These are phyloP conservation scores for Lasaia peninsularis DNA, from an alignment of 1,140 invertebrate genomes.

Conservation along the genomic window DNA sequence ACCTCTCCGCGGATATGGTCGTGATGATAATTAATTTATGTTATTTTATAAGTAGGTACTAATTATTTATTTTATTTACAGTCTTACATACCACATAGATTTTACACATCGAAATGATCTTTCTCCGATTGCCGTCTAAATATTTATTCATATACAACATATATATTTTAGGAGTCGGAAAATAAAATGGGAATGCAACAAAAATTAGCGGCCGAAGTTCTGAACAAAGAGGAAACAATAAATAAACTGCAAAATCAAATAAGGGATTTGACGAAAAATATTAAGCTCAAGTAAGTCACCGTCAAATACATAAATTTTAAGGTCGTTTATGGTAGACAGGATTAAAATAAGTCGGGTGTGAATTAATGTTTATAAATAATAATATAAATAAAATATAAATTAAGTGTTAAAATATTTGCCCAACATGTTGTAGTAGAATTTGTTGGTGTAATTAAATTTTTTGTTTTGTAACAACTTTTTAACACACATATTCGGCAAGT, in stretches of 20 bases:
- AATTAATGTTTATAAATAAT: too few relatives aligned
- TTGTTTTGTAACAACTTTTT: too few relatives aligned
- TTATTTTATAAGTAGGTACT: slow-evolving; percentile 12
- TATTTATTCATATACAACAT: slow-evolving; percentile 11
- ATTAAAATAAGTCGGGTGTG: too few relatives aligned
- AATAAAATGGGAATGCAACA: slow-evolving; percentile 65
- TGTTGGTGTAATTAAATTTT: too few relatives aligned
- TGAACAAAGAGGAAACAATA: slow-evolving; percentile 63
- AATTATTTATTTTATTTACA: slow-evolving; percentile 37
- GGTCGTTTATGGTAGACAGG: too few relatives aligned
- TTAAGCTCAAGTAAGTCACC: slow-evolving; percentile 57
- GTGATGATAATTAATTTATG: too few relatives aligned
- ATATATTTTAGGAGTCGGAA: slow-evolving; percentile 46
- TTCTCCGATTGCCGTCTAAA: too few relatives aligned
- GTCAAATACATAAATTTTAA: background rate
- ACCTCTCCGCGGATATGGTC: too few relatives aligned
- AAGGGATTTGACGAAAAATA: slow-evolving; percentile 59
- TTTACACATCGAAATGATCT: slow-evolving; percentile 39
- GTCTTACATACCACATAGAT: slow-evolving; percentile 46
- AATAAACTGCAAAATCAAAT: slow-evolving; percentile 64
- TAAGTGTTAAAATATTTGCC: too few relatives aligned
- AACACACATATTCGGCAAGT: too few relatives aligned
- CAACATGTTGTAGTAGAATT: too few relatives aligned
- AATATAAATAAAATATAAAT: too few relatives aligned
- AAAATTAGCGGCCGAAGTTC: slow-evolving; percentile 57